Percentiles rank a stretch among this genome's conserved stretches.
phyloP scores from a whole-genome alignment of 2,888 invertebrate species.

The Anodontia alba region DNA sequence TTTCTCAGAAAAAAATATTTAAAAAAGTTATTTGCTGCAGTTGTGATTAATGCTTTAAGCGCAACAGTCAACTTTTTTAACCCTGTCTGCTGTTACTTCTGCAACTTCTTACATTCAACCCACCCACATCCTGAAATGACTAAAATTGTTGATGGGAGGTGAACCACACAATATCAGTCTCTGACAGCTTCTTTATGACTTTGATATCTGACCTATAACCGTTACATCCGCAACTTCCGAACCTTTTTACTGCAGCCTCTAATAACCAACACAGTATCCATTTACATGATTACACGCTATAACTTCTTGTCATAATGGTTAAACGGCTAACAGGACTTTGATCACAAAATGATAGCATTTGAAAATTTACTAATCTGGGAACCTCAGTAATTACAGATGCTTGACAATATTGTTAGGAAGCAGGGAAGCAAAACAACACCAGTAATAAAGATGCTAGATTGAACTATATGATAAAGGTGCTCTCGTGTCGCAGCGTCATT shows the following conservation, averaged over 20 bases:
- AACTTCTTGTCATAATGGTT: not conserved
- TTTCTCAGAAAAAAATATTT: no score
- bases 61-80: no score
- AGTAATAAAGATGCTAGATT: constrained; percentile 14
- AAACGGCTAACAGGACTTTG: constrained; percentile 11
- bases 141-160: no score
- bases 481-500: not conserved
- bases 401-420: constrained; percentile 7
- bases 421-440: not conserved
- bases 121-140: no score
- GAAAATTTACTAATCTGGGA: constrained; percentile 1
- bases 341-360: not conserved
- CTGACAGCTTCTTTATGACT: not conserved
- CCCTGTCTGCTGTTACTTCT: no score
- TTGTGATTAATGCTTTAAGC: no score
- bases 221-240: not conserved
- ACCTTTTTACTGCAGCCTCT: not conserved
- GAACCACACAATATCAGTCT: no score
- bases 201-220: not conserved
- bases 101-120: no score
- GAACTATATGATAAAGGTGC: not conserved
- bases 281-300: constrained; percentile 20
- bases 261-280: constrained; percentile 1
- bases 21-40: no score
- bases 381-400: constrained; percentile 13